A percentile compares a stretch with the other conserved stretches of the same genome.
phyloP scores from a whole-genome alignment of 2,113 vertebrate genomes.

The Pterocles gutturalis region DNA sequence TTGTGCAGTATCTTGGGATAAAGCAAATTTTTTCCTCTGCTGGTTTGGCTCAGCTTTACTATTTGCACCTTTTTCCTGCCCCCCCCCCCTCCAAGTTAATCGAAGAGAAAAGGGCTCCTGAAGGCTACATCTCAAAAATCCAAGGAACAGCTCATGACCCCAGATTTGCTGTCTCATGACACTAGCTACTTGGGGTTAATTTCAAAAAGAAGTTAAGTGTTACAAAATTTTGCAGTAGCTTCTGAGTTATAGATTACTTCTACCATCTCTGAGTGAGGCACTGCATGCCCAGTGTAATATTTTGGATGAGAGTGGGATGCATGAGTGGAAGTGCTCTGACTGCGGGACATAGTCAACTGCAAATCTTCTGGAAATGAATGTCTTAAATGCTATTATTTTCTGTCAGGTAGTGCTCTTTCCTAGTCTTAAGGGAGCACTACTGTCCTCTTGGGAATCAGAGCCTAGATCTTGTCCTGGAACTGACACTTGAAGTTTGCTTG shows the following conservation, averaged over 20 bases:
- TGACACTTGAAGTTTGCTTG: background rate
- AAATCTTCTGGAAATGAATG: background rate
- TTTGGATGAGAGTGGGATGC: background rate
- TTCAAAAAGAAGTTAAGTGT: background rate
- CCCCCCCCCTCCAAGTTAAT: background rate
- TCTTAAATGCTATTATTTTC: background rate
- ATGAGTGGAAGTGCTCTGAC: background rate
- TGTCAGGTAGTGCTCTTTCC: background rate
- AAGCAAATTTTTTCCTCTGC: background rate
- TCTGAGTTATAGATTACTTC: background rate
- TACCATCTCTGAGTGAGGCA: background rate
- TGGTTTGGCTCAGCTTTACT: background rate
- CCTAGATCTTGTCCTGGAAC: background rate
- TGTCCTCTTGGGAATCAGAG: background rate
- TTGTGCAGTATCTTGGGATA: rapidly evolving
- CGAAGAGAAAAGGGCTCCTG: background rate
- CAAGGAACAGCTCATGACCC: rapidly evolving
- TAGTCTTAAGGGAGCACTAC: background rate
- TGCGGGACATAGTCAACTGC: too few relatives aligned
- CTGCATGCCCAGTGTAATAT: rapidly evolving
- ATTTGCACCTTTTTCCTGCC: background rate
- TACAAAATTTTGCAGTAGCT: background rate
- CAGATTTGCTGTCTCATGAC: background rate
- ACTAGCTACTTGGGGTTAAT: background rate
- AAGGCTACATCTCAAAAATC: background rate